Percentiles rank a stretch among this genome's conserved stretches.
Evolutionary conservation across 2,113 vertebrate species (phyloP).

Genomic region (Nothoprocta pentlandii): DNA sequence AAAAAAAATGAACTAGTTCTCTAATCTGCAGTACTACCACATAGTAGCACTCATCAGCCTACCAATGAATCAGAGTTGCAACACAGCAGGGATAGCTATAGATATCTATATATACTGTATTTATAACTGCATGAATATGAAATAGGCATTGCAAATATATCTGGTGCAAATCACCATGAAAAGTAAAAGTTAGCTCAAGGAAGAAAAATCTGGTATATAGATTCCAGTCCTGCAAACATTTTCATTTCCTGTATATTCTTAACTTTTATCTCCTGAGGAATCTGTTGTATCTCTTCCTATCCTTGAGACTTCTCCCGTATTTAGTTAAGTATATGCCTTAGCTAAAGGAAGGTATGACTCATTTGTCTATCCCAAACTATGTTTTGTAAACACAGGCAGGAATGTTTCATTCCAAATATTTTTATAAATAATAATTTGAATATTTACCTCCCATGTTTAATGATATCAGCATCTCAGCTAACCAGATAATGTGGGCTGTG

Average conservation of each 20-base stretch:
- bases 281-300: not conserved
- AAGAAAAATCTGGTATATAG: not conserved
- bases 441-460: not conserved
- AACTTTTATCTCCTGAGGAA: not conserved
- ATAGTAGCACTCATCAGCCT: not conserved
- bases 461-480: not conserved
- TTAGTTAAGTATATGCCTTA: not conserved
- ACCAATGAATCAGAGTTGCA: not conserved
- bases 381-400: not conserved
- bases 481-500: not conserved
- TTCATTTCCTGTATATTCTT: not conserved
- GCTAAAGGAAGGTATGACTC: not conserved
- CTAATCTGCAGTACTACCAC: not conserved
- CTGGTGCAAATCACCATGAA: not conserved
- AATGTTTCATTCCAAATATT: not conserved
- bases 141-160: not conserved
- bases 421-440: not conserved
- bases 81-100: not conserved
- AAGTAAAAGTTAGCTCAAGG: not conserved
- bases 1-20: not conserved
- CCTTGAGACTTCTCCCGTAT: not conserved
- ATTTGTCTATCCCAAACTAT: not conserved
- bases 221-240: not conserved
- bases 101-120: not conserved
- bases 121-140: not conserved